Conservation (phyloP, 2,888 invertebrate genomes). For the Drosophila kanekoi region DNA sequence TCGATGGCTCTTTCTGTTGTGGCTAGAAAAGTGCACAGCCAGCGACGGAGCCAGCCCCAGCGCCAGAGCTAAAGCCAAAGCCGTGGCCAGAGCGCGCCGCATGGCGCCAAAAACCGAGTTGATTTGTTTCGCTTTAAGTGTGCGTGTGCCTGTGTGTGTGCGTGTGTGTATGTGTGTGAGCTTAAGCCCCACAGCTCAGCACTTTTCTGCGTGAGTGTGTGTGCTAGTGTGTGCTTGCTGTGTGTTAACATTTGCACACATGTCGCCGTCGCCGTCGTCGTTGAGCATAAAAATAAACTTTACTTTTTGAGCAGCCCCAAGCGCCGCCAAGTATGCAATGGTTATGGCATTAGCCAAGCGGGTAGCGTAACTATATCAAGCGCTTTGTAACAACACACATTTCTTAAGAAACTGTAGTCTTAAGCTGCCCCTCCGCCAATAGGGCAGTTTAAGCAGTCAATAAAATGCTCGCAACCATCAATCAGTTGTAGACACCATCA, state of each 20-base stretch:
- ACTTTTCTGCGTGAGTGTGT: constrained; percentile 5
- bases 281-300: constrained; percentile 77
- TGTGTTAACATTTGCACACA: constrained; percentile 74
- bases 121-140: constrained; percentile 70
- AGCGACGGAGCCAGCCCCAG: constrained; percentile 5
- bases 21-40: constrained; percentile 63
- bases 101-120: constrained; percentile 79
- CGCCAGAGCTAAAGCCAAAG: constrained; percentile 17
- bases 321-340: constrained; percentile 74
- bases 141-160: constrained; percentile 33
- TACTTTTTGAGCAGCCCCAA: constrained; percentile 59
- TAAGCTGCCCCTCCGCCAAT: background rate
- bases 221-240: constrained; percentile 36
- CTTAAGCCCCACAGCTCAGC: constrained; percentile 40
- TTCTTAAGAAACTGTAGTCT: background rate
- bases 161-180: constrained; percentile 14
- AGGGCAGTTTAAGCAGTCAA: too few relatives aligned
- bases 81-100: constrained; percentile 33
- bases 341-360: constrained; percentile 36
- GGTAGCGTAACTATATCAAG: constrained; percentile 24
- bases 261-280: constrained; percentile 52
- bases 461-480: constrained; percentile 19
- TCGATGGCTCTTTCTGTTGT: constrained; percentile 56
- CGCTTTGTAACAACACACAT: background rate
- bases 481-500: constrained; percentile 15